Base-by-base conservation (phyloP, 2,888 invertebrate genomes). In the Drosophila rubida region DNA sequence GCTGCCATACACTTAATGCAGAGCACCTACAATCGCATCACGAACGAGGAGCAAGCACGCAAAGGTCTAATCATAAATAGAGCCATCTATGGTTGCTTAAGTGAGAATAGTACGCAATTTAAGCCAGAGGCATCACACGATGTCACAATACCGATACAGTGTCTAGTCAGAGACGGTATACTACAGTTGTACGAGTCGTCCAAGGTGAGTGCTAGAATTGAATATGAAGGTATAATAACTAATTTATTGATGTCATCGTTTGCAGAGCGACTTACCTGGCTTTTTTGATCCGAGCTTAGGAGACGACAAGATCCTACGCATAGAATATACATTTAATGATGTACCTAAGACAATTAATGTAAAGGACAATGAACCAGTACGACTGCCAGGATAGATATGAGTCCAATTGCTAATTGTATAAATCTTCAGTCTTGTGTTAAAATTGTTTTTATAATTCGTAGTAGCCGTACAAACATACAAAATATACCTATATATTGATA, bases 211-310 rank as follows among this genome's bases (percentile, higher is more conserved):
- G 25, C 2, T 4, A 41, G 44, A 30, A 9, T 2, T 5, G n/a
- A 30, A 1, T n/a, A 2, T 5, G 0, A 5, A 35, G 14, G 23
- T 39, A 6, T 6, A n/a, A 7, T 25, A 25, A 48, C 13, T 37
- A 25, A 45, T 7, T 32, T 4, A 19, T 19, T 19, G 19, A 19
- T 19, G 19, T 13, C 37, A 25, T 3, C 0, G 0, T 14, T 94
- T 94, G 23, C 92, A 99, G 98, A 95, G 96, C 90, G 97, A 98
- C 90, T 92, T 99, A 71, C 97, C 99, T 9, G 99, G 99, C 27
- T 99, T 99, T 92, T 99, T 96, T 92, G 99, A 99, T 92, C 98
- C 98, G 0, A 97, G 97, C 77, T 94, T 96, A 54, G 98, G 98
- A 0, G 98, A 99, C 83, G 95, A 97, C 27, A 99, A 99, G 92